Evolutionary conservation across 2,888 invertebrate genomes (phyloP).

Genomic region (Platycheirus rosarum): DNA sequence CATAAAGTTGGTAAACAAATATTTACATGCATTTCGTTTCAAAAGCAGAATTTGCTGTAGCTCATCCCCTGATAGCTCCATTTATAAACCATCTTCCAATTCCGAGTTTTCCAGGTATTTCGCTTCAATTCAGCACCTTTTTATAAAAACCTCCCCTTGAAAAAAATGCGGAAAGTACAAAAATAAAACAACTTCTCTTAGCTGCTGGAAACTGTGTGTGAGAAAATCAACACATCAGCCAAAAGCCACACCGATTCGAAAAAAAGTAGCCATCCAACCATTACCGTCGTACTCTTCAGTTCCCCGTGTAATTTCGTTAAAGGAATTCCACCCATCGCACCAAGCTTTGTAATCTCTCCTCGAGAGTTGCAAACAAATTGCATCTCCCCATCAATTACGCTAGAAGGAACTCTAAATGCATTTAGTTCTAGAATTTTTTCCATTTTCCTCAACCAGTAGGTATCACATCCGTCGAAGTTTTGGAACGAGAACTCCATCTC

Average conservation of each 20-base stretch:
- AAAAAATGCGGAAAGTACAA: too few relatives aligned
- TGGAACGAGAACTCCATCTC: slow-evolving; percentile 51
- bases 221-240: slow-evolving; percentile 16
- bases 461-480: slow-evolving; percentile 22
- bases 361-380: slow-evolving; percentile 48
- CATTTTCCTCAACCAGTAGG: background rate
- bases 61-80: too few relatives aligned
- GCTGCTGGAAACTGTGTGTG: slow-evolving; percentile 21
- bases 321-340: slow-evolving; percentile 30
- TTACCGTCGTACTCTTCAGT: slow-evolving; percentile 21
- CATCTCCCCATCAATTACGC: slow-evolving; percentile 65
- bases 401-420: slow-evolving; percentile 58
- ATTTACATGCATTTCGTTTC: too few relatives aligned
- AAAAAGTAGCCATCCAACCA: slow-evolving; percentile 23
- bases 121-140: background rate
- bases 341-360: slow-evolving; percentile 3
- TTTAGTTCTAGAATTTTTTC: slow-evolving; percentile 62
- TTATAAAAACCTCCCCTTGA: background rate
- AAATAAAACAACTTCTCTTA: background rate
- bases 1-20: too few relatives aligned
- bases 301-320: slow-evolving; percentile 41
- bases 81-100: too few relatives aligned
- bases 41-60: too few relatives aligned
- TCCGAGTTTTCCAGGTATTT: too few relatives aligned
- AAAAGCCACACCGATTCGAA: background rate